phyloP scores from a whole-genome alignment of 2,797 vertebrate genomes.

The Enteromius thamalakanensis region DNA sequence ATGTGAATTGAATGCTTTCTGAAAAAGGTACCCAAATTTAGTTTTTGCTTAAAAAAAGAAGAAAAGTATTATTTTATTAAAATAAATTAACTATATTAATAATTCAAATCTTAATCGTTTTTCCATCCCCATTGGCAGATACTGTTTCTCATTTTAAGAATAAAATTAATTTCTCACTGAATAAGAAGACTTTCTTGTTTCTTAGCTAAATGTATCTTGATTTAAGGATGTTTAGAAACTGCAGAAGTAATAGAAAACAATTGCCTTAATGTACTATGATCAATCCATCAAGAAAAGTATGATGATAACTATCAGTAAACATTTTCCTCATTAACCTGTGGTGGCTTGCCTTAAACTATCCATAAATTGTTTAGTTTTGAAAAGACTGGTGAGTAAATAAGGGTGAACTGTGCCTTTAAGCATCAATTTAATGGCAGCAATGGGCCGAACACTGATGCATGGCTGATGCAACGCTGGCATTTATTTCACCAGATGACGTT shows the following conservation, averaged over 20 bases:
- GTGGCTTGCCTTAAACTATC: not conserved
- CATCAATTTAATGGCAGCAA: not conserved
- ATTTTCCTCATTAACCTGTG: no score
- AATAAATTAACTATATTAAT: no score
- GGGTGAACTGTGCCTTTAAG: constrained; percentile 8
- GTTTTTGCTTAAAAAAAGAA: not conserved
- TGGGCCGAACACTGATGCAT: not conserved
- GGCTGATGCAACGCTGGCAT: not conserved
- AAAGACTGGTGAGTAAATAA: not conserved
- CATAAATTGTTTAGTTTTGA: not conserved
- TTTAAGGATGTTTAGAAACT: not conserved
- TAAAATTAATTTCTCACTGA: not conserved
- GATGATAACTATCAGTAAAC: not conserved
- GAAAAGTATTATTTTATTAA: not conserved
- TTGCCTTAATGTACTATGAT: not conserved
- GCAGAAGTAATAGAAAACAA: not conserved
- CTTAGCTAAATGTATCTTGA: not conserved
- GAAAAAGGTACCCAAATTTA: not conserved
- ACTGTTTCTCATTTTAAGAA: not conserved
- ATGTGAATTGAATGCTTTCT: not conserved
- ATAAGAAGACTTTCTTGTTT: not conserved
- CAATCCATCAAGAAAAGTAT: not conserved
- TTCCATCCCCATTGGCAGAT: no score
- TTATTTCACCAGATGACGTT: not conserved
- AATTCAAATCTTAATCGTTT: not conserved